phyloP scores from a whole-genome alignment of 2,797 vertebrate species.

The Scolopax bukidnonensis region DNA sequence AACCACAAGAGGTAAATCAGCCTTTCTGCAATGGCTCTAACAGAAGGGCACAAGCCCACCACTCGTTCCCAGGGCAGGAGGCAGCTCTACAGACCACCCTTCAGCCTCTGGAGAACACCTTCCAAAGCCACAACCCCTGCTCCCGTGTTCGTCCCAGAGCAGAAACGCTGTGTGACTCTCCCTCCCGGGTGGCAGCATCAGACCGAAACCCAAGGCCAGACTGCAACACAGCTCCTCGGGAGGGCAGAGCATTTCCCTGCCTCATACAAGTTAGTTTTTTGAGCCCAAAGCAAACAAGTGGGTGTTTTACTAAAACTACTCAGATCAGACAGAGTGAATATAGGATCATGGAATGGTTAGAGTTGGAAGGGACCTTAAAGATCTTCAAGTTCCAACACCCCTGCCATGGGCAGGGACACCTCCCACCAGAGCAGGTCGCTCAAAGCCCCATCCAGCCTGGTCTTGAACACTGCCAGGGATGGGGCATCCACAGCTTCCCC shows the following conservation, averaged over 20 bases:
- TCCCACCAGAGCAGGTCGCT: too few species aligned
- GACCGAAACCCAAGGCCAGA: accelerated
- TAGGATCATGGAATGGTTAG: background rate
- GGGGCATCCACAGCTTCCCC: too few species aligned
- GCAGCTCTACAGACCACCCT: background rate
- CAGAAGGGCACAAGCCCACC: background rate
- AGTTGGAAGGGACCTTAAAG: too few species aligned
- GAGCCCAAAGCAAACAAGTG: background rate
- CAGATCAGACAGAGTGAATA: background rate
- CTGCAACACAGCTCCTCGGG: background rate
- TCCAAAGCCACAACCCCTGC: background rate
- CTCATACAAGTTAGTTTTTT: background rate
- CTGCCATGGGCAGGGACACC: too few species aligned
- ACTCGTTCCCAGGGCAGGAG: accelerated
- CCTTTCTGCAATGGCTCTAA: background rate
- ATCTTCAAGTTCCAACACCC: too few species aligned
- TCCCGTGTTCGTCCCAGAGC: background rate
- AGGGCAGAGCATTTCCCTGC: background rate
- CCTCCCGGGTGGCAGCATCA: background rate
- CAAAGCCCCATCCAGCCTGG: too few species aligned
- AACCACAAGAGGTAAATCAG: background rate
- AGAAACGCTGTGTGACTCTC: background rate
- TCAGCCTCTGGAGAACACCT: background rate
- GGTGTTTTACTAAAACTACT: background rate
- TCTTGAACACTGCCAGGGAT: too few species aligned